phyloP scores from a whole-genome alignment of 2,888 invertebrate species.

The Heliconius aoede region DNA sequence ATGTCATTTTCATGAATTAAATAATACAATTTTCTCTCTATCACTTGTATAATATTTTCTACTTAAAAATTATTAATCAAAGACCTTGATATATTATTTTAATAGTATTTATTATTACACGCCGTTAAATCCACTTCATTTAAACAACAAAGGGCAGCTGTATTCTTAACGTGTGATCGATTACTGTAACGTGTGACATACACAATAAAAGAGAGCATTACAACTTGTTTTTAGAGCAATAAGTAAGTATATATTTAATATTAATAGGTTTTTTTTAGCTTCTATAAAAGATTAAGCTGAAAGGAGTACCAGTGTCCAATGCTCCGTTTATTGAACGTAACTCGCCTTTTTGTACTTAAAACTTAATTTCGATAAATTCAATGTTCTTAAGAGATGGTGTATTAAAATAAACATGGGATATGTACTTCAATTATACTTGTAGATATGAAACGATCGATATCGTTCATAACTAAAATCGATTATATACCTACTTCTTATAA shows the following conservation, averaged over 20 bases:
- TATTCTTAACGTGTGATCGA: slow-evolving; percentile 29
- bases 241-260: background rate
- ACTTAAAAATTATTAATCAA: background rate
- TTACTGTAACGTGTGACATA: slow-evolving; percentile 23
- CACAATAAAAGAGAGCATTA: slow-evolving; percentile 14
- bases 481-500: too few relatives aligned
- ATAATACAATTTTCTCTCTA: too few relatives aligned
- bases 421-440: background rate
- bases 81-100: background rate
- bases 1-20: too few relatives aligned
- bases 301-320: too few relatives aligned
- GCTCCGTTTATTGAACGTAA: too few relatives aligned
- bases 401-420: background rate
- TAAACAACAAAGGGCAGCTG: slow-evolving; percentile 32
- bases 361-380: too few relatives aligned
- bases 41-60: background rate
- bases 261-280: background rate
- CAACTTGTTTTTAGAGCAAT: background rate
- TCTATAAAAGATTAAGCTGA: background rate
- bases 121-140: slow-evolving; percentile 23
- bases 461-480: too few relatives aligned
- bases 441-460: too few relatives aligned
- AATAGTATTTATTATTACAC: background rate
- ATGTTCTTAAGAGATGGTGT: too few relatives aligned
- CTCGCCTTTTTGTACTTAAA: too few relatives aligned